These are phyloP conservation scores for Dendrocincla fuliginosa DNA, from an alignment of 2,797 vertebrate genomes.

Conservation along the genomic window DNA sequence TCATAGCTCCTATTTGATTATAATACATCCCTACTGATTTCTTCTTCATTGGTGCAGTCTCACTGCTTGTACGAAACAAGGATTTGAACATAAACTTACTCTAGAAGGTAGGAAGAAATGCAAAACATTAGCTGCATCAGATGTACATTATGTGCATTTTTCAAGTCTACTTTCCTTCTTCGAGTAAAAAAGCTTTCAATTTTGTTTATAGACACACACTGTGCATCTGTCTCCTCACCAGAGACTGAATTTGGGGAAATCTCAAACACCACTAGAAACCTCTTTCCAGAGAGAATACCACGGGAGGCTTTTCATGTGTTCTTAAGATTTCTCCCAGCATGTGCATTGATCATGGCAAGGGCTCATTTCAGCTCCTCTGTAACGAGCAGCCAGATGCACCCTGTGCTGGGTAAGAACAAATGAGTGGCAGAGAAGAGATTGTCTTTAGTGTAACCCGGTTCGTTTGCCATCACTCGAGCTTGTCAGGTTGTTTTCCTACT, in stretches of 20 bases:
- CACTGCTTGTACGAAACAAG: not conserved
- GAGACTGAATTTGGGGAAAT: not conserved
- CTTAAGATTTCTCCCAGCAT: not conserved
- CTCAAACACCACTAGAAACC: not conserved
- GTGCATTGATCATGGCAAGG: not conserved
- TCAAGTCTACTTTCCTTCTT: not conserved
- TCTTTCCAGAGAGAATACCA: not conserved
- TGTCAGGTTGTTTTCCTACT: not conserved
- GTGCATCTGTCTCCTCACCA: not conserved
- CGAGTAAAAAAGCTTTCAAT: not conserved
- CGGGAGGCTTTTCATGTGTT: not conserved
- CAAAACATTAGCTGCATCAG: not conserved
- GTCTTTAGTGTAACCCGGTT: not conserved
- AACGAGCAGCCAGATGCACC: not conserved
- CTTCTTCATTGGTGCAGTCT: not conserved
- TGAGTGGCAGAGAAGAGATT: not conserved
- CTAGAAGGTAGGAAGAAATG: not conserved
- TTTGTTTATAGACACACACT: not conserved
- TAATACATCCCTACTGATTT: not conserved
- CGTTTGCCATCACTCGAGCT: not conserved
- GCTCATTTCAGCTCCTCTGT: not conserved
- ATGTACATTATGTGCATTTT: rapidly evolving
- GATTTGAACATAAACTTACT: not conserved
- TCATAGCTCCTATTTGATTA: not conserved
- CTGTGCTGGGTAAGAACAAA: not conserved